Evolutionary conservation across 2,888 invertebrate species (phyloP), one percentile per base, ranked within the genome.

Genomic region (Alentia gelatinosa): DNA sequence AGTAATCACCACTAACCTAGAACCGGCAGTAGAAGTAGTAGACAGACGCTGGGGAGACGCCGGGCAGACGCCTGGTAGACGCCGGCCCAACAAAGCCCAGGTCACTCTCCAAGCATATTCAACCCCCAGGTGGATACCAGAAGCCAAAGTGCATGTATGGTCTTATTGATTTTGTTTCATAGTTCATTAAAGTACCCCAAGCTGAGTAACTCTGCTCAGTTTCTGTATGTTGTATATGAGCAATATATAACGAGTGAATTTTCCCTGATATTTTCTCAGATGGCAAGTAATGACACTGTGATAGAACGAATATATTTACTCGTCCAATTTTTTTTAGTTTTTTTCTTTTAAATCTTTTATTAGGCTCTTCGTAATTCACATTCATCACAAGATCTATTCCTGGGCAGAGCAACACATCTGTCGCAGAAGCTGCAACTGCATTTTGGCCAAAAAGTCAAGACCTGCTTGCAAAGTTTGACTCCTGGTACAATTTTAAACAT

Each of bases 1-100:
- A 86, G 86, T 83, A 86, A 86, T n/a, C 86, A 33, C 30, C 86
- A 86, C 86, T 86, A 86, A 86, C 86, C 86, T 86, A 86, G 86
- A 9, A 30, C n/a, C 19, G 30, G 9, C 33, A 47, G 50, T 30
- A 26, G 42, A n/a, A 3, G 83, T 40, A 23, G 47, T 47, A 26
- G 39, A 15, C 9, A 19, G 0, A 33, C 7, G 86, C n/a, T 19
- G 47, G 50, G 26, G 37, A 15, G 83, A 19, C 83, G 23, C 42
- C 4, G n/a, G n/a, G n/a, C n/a, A n/a, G n/a, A n/a, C n/a, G n/a
- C n/a, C n/a, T n/a, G n/a, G n/a, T n/a, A n/a, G n/a, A n/a, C n/a
- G 47, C 1, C 86, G 33, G 40, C 42, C 1, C 33, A 19, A 30
- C 79, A 35, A 12, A 23, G 37, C 37, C 37, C n/a, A 39, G 79